Evolutionary conservation across 1,140 invertebrate genomes (phyloP).

Genomic region (Drusus annulatus): DNA sequence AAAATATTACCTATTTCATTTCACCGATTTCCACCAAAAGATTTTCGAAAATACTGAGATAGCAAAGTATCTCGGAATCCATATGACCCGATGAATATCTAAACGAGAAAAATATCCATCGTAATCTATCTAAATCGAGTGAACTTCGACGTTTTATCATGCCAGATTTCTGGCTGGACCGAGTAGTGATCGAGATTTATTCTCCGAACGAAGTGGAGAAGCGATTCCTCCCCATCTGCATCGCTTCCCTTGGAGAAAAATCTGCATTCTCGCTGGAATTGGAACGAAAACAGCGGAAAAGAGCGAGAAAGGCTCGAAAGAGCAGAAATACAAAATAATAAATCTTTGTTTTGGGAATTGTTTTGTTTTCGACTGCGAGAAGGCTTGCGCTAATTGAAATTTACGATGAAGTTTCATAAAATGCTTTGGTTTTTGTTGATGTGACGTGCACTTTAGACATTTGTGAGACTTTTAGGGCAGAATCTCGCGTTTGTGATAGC

Average conservation of each 20-base stretch:
- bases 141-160: no score
- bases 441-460: no score
- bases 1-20: no score
- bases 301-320: no score
- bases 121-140: no score
- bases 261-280: slow-evolving; percentile 5
- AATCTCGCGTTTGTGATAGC: no score
- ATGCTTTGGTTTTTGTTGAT: not conserved
- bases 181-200: slow-evolving; percentile 4
- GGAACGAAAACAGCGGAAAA: not conserved
- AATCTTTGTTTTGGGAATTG: slow-evolving; percentile 9
- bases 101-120: no score
- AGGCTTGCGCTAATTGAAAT: slow-evolving; percentile 21
- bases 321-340: not conserved
- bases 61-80: no score
- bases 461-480: no score
- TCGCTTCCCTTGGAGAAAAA: not conserved
- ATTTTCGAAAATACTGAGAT: no score
- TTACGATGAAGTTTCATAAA: not conserved
- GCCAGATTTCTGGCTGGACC: not conserved
- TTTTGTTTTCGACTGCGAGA: not conserved
- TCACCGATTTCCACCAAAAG: no score
- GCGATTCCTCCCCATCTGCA: not conserved
- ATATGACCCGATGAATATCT: no score
- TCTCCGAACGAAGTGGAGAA: not conserved